phyloP scores from a whole-genome alignment of 1,140 invertebrate genomes.

The Panagrolaimus sp. region DNA sequence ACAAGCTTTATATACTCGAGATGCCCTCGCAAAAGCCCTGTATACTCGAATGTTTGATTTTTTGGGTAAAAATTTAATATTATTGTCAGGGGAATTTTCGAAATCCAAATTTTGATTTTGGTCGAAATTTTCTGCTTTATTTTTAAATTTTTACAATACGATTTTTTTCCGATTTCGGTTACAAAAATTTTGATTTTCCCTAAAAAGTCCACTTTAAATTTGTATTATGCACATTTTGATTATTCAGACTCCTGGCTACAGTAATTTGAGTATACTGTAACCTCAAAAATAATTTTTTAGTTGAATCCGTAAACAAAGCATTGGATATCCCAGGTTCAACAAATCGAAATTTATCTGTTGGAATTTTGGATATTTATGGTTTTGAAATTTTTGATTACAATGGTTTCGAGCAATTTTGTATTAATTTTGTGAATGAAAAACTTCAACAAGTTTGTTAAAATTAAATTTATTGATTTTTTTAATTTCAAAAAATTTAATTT shows the following conservation, averaged over 20 bases:
- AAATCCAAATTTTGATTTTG: no score
- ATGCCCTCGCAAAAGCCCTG: constrained; percentile 69
- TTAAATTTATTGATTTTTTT: constrained; percentile 93
- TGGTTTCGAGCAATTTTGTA: constrained; percentile 66
- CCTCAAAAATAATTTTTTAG: constrained; percentile 28
- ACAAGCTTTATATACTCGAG: constrained; percentile 68
- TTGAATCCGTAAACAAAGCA: constrained; percentile 52
- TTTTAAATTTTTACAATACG: no score
- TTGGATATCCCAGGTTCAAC: constrained; percentile 45
- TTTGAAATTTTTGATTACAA: constrained; percentile 69
- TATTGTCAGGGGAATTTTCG: no score
- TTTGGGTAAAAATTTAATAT: constrained; percentile 67
- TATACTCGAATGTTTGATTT: constrained; percentile 71
- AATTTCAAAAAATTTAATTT: constrained; percentile 77
- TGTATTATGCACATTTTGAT: constrained; percentile 39
- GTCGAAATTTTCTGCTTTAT: constrained; percentile 10
- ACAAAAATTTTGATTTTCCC: not conserved
- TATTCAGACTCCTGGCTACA: constrained; percentile 31
- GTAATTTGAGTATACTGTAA: not conserved
- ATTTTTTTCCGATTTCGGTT: no score
- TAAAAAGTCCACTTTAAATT: no score
- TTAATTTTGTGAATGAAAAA: constrained; percentile 85
- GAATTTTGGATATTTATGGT: constrained; percentile 69
- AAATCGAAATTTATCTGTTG: constrained; percentile 54
- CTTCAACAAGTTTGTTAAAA: constrained; percentile 79